Evolutionary conservation across 1,140 invertebrate species (phyloP).

Genomic region (Drosophila tropicalis): DNA sequence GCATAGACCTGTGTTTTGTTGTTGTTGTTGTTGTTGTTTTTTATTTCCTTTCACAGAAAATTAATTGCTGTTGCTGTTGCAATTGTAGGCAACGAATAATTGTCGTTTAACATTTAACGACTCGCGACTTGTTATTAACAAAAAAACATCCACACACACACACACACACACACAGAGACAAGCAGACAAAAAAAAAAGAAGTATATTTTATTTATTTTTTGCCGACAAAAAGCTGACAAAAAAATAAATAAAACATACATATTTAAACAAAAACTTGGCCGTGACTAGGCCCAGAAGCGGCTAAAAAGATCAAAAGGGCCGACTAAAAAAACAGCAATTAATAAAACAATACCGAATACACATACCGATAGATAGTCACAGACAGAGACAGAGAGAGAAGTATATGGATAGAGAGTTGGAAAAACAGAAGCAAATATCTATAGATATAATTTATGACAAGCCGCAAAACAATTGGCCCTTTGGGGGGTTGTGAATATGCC

Average conservation of each 20-base stretch:
- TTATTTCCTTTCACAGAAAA: conserved; percentile 20
- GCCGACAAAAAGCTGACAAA: conserved; percentile 52
- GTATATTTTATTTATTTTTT: conserved; percentile 37
- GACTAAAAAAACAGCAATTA: conserved; percentile 62
- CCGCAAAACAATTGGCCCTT: conserved; percentile 45
- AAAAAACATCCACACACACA: too few relatives aligned
- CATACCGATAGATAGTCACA: conserved; percentile 22
- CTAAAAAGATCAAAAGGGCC: conserved; percentile 63
- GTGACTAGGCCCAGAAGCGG: conserved; percentile 53
- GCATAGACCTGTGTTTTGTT: background rate
- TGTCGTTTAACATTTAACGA: conserved; percentile 48
- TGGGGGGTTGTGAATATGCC: conserved; percentile 64
- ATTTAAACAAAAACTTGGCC: conserved; percentile 65
- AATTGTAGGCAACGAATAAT: conserved; percentile 70
- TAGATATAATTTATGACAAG: conserved; percentile 73
- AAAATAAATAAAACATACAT: conserved; percentile 57
- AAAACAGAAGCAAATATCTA: conserved; percentile 51
- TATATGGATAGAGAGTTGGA: background rate
- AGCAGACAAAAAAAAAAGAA: background rate
- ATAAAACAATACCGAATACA: conserved; percentile 62
- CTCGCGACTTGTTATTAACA: conserved; percentile 69
- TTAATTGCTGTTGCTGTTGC: conserved; percentile 51
- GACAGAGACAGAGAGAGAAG: conserved; percentile 32
- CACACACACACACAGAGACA: conserved; percentile 11
- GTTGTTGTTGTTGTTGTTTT: conserved; percentile 20